Conservation (phyloP, 2,797 vertebrate genomes). For the Fistularia commersonii region DNA sequence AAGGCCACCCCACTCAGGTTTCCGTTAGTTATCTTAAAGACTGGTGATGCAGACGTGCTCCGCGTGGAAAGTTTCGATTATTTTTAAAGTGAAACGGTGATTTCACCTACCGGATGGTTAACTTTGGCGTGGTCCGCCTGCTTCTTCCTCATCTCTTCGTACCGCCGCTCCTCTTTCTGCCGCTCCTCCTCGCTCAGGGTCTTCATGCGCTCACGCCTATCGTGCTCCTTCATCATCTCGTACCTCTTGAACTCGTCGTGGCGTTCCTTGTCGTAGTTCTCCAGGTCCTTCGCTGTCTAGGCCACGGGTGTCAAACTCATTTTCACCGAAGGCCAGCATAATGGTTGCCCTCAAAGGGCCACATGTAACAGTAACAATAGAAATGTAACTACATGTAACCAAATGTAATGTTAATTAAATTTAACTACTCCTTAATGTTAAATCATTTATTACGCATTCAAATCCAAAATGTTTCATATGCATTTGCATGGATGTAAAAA, state of each 20-base stretch:
- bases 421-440: too few species aligned
- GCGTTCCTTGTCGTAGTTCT: slow-evolving; percentile 85
- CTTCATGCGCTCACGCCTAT: slow-evolving; percentile 86
- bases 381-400: not conserved
- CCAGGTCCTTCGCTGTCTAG: slow-evolving; percentile 87
- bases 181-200: slow-evolving; percentile 83
- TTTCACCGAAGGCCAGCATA: not conserved
- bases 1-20: too few species aligned
- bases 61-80: too few species aligned
- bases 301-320: not conserved
- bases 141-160: slow-evolving; percentile 88
- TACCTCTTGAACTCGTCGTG: slow-evolving; percentile 93
- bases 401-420: too few species aligned
- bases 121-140: slow-evolving; percentile 89
- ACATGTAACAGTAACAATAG: too few species aligned
- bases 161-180: slow-evolving; percentile 81
- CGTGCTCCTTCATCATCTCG: slow-evolving; percentile 92
- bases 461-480: too few species aligned
- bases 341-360: too few species aligned
- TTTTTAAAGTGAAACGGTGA: too few species aligned
- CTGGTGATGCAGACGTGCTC: too few species aligned
- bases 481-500: too few species aligned
- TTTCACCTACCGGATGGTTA: slow-evolving; percentile 86
- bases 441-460: too few species aligned
- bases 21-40: too few species aligned